A percentile compares a stretch with the other conserved stretches of the same genome.
phyloP scores from a whole-genome alignment of 2,888 invertebrate genomes.

The Pantelozetes paolii region DNA sequence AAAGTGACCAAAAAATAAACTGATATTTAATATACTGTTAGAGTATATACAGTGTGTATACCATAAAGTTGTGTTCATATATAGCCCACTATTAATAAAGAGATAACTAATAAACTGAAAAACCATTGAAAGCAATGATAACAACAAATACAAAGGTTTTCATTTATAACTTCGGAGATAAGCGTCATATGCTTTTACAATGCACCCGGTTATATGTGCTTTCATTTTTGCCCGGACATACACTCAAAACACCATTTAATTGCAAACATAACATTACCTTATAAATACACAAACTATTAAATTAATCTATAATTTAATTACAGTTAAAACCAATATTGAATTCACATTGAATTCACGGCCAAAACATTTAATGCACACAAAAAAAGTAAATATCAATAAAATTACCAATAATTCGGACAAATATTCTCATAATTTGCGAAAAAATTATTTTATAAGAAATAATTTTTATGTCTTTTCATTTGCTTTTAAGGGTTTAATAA shows the following conservation, averaged over 20 bases:
- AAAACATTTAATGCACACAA: too few species aligned
- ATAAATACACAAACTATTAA: neutral
- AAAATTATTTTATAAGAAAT: too few species aligned
- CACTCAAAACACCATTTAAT: neutral
- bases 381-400: neutral
- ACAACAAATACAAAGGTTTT: constrained; percentile 35
- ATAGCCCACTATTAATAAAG: constrained; percentile 16
- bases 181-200: constrained; percentile 33
- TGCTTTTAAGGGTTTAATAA: neutral
- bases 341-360: too few species aligned
- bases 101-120: neutral
- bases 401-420: too few species aligned
- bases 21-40: neutral
- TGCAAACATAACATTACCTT: neutral
- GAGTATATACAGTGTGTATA: neutral
- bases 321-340: neutral
- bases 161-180: constrained; percentile 7
- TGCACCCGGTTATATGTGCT: neutral
- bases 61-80: neutral
- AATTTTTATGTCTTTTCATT: neutral
- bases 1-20: constrained; percentile 20
- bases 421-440: too few species aligned
- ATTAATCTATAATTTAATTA: neutral
- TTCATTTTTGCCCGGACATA: neutral
- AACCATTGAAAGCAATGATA: constrained; percentile 11